These are phyloP conservation scores for Coptotermes formosanus DNA, from an alignment of 1,140 invertebrate genomes.

Conservation along the genomic window DNA sequence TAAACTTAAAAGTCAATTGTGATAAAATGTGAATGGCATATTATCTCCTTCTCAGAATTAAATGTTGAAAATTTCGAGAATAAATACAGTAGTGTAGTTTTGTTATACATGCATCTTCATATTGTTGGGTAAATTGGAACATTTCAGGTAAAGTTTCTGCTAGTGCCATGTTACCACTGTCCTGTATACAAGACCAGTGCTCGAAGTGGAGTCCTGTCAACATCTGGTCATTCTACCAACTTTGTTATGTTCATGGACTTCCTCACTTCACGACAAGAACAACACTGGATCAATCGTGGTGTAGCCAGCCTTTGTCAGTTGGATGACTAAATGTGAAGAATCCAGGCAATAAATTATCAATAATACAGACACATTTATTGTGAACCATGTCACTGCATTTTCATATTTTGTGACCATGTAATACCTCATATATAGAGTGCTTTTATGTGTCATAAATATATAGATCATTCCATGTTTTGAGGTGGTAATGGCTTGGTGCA, in stretches of 20 bases:
- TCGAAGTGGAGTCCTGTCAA: constrained; percentile 73
- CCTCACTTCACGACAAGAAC: constrained; percentile 59
- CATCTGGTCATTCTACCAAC: constrained; percentile 84
- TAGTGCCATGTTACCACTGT: constrained; percentile 64
- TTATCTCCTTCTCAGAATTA: not conserved
- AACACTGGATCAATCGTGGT: constrained; percentile 88
- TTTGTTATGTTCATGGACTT: constrained; percentile 82
- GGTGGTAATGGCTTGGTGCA: no score
- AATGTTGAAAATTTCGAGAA: not conserved
- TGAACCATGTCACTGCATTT: not conserved
- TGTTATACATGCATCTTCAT: not conserved
- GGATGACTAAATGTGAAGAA: constrained; percentile 56
- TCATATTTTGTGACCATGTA: not conserved
- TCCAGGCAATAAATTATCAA: not conserved
- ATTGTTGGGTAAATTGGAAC: constrained; percentile 6
- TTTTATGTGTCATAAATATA: no score
- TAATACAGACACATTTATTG: not conserved
- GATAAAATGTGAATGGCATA: no score
- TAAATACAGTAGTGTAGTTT: not conserved
- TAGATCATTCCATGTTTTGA: no score
- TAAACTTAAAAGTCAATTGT: no score
- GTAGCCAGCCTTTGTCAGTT: constrained; percentile 74
- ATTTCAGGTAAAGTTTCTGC: constrained; percentile 48
- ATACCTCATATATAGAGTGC: no score
- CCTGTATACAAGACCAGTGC: constrained; percentile 88